Conservation (phyloP, 2,888 invertebrate genomes). For the Cryptophagus acutangulus region DNA sequence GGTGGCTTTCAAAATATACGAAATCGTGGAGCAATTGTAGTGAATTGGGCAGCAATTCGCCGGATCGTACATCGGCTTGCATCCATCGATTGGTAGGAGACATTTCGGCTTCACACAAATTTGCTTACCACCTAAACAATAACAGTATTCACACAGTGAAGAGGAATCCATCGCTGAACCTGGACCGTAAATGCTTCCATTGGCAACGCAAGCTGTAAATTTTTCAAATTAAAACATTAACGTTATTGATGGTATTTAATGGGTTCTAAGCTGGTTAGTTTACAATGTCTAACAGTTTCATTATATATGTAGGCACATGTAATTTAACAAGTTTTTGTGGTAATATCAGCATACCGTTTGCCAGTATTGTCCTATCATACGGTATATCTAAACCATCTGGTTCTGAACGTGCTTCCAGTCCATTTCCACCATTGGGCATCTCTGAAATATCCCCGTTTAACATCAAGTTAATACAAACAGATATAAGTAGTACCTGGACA, state of each 20-base stretch:
- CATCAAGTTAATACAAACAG: not conserved
- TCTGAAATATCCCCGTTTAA: slow-evolving; percentile 21
- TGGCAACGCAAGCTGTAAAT: slow-evolving; percentile 62
- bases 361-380: slow-evolving; percentile 17
- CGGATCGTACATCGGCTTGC: slow-evolving; percentile 57
- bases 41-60: slow-evolving; percentile 76
- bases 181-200: slow-evolving; percentile 68
- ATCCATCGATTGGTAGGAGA: slow-evolving; percentile 68
- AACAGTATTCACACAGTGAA: slow-evolving; percentile 81
- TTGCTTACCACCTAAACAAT: slow-evolving; percentile 64
- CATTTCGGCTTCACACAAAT: slow-evolving; percentile 78
- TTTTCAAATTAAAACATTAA: too few species aligned
- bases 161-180: slow-evolving; percentile 80
- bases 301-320: too few species aligned
- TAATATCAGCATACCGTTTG: slow-evolving; percentile 25
- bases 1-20: slow-evolving; percentile 18
- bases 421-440: slow-evolving; percentile 32
- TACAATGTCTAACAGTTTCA: too few species aligned
- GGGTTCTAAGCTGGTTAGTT: too few species aligned
- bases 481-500: slow-evolving; percentile 60
- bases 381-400: slow-evolving; percentile 28
- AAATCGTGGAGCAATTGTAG: slow-evolving; percentile 61
- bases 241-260: too few species aligned
- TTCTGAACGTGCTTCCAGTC: slow-evolving; percentile 40
- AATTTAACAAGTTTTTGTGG: slow-evolving; percentile 5